phyloP scores from a whole-genome alignment of 1,140 invertebrate species.

The Colletes gigas region DNA sequence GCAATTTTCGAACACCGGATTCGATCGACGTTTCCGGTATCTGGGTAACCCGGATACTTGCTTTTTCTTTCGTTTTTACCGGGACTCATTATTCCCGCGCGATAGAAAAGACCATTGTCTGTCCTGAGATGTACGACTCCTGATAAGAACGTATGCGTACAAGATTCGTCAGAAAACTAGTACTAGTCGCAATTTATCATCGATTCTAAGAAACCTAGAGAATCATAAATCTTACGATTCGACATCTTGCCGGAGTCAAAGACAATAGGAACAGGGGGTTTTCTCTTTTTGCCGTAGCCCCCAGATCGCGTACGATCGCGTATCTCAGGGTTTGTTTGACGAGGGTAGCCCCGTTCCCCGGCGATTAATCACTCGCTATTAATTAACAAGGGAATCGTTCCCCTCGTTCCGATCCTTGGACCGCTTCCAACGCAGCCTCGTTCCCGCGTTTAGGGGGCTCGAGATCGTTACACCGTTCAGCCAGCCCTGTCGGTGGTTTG shows the following conservation, averaged over 20 bases:
- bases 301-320: conserved; percentile 69
- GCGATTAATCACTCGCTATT: conserved; percentile 76
- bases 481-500: conserved; percentile 3
- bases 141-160: too few relatives aligned
- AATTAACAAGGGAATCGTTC: conserved; percentile 73
- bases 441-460: not conserved
- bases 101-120: too few relatives aligned
- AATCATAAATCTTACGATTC: not conserved
- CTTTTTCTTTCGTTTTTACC: too few relatives aligned
- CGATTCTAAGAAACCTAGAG: too few relatives aligned
- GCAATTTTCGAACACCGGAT: not conserved
- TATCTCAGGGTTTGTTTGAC: conserved; percentile 70
- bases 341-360: conserved; percentile 65
- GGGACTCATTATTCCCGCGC: too few relatives aligned
- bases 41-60: too few relatives aligned
- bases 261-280: not conserved
- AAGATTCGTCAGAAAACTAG: too few relatives aligned
- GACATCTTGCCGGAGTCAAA: not conserved
- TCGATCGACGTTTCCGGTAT: too few relatives aligned
- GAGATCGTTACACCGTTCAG: not conserved
- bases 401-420: not conserved
- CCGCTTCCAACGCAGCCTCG: not conserved
- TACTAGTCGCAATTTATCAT: too few relatives aligned
- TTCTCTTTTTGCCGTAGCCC: too few relatives aligned
- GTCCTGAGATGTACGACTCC: too few relatives aligned